phyloP scores from a whole-genome alignment of 2,113 vertebrate genomes.

The Nesogale talazaci region DNA sequence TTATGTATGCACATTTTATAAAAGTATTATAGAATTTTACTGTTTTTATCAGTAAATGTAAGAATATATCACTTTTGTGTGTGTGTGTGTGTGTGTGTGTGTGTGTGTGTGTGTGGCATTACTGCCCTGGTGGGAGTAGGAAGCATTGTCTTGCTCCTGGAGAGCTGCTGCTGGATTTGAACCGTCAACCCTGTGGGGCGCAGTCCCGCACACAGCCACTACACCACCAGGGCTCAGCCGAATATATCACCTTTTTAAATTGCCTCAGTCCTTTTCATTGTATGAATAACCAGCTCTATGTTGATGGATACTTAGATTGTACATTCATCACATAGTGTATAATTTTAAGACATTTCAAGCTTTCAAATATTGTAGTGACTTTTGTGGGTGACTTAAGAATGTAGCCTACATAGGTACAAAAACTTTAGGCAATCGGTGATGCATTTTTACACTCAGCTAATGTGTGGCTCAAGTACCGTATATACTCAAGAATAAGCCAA shows the following conservation, averaged over 20 bases:
- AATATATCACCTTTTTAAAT: not conserved
- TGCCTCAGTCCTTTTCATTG: not conserved
- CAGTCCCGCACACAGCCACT: too few relatives aligned
- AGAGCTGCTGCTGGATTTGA: too few relatives aligned
- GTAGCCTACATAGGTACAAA: not conserved
- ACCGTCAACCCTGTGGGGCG: too few relatives aligned
- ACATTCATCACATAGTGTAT: not conserved
- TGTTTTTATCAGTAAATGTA: not conserved
- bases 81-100: too few relatives aligned
- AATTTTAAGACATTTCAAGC: conserved; percentile 14
- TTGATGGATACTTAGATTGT: not conserved
- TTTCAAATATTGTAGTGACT: not conserved
- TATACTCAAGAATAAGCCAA: too few relatives aligned
- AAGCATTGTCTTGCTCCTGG: too few relatives aligned
- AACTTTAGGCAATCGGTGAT: not conserved
- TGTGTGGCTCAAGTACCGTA: not conserved
- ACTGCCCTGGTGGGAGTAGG: too few relatives aligned
- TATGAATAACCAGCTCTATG: not conserved
- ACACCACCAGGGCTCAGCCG: too few relatives aligned
- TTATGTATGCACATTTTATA: not conserved
- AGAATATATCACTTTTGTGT: not conserved
- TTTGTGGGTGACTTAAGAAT: not conserved
- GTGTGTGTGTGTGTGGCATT: too few relatives aligned
- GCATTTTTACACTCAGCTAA: conserved; percentile 40
- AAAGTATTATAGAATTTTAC: not conserved